Evolutionary conservation across 2,888 invertebrate species (phyloP).

Genomic region (Esperia sulphurella): DNA sequence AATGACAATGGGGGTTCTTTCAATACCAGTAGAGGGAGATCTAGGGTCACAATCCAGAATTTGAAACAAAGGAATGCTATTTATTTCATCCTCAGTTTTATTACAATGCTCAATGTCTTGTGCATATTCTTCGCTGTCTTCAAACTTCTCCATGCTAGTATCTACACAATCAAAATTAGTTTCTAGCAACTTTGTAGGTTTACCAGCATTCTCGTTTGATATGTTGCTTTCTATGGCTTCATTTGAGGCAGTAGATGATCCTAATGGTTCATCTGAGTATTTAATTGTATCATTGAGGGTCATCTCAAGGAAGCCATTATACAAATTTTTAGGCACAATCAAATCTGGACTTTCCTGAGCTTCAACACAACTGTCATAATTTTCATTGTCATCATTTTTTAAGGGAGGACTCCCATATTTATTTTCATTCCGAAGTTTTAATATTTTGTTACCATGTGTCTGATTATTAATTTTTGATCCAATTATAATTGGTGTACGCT

Average conservation of each 20-base stretch:
- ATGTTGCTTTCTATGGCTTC: conserved; percentile 58
- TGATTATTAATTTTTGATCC: conserved; percentile 36
- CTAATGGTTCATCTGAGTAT: conserved; percentile 52
- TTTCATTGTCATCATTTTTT: conserved; percentile 30
- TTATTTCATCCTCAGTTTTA: conserved; percentile 17
- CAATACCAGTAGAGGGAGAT: conserved; percentile 68
- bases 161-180: conserved; percentile 81
- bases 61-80: conserved; percentile 38
- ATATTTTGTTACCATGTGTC: conserved; percentile 28
- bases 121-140: conserved; percentile 35
- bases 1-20: conserved; percentile 70
- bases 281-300: conserved; percentile 57
- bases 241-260: conserved; percentile 64
- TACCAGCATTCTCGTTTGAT: conserved; percentile 40
- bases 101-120: conserved; percentile 14
- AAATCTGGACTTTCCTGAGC: conserved; percentile 45
- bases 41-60: conserved; percentile 63
- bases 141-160: conserved; percentile 36
- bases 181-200: conserved; percentile 73
- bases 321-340: conserved; percentile 60
- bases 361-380: conserved; percentile 42
- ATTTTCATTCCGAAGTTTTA: conserved; percentile 29
- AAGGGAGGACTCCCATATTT: conserved; percentile 44
- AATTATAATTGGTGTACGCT: conserved; percentile 78
- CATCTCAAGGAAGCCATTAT: conserved; percentile 54